These are phyloP conservation scores for Drosophila recens DNA, from an alignment of 2,888 invertebrate genomes.

Conservation along the genomic window DNA sequence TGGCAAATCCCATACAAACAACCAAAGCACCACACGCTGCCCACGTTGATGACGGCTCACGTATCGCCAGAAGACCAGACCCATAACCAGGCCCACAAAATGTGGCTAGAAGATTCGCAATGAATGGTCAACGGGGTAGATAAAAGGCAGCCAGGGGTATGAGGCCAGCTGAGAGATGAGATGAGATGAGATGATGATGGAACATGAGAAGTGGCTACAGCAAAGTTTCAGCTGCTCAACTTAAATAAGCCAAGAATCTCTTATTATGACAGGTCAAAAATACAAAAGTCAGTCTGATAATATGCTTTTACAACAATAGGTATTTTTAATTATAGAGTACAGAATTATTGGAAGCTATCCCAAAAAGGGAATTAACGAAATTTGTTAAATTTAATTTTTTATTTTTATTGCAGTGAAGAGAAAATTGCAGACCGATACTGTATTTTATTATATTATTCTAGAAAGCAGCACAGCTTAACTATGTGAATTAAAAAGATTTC, in stretches of 20 bases:
- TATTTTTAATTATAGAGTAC: not conserved
- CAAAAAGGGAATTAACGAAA: no score
- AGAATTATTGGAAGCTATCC: no score
- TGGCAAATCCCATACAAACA: slow-evolving; percentile 25
- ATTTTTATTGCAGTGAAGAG: no score
- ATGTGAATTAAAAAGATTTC: no score
- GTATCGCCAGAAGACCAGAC: slow-evolving; percentile 38
- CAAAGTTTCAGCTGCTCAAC: slow-evolving; percentile 37
- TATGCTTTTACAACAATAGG: not conserved
- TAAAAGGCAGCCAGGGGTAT: not conserved
- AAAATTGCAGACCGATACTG: no score
- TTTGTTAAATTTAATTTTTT: no score
- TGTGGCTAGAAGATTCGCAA: slow-evolving; percentile 11
- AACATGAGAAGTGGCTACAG: slow-evolving; percentile 18
- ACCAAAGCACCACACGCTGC: slow-evolving; percentile 44
- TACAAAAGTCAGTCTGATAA: slow-evolving; percentile 8
- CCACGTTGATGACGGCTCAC: slow-evolving; percentile 63
- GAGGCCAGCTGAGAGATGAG: slow-evolving; percentile 13
- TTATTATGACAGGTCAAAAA: slow-evolving; percentile 8
- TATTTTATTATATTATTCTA: no score
- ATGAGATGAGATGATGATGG: slow-evolving; percentile 32
- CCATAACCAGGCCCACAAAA: slow-evolving; percentile 16
- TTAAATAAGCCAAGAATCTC: slow-evolving; percentile 4
- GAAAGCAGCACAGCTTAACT: no score
- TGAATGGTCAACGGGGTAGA: slow-evolving; percentile 5